Evolutionary conservation across 2,113 vertebrate species (phyloP), one percentile per base, ranked within the genome.

Genomic region (Engystomops pustulosus): DNA sequence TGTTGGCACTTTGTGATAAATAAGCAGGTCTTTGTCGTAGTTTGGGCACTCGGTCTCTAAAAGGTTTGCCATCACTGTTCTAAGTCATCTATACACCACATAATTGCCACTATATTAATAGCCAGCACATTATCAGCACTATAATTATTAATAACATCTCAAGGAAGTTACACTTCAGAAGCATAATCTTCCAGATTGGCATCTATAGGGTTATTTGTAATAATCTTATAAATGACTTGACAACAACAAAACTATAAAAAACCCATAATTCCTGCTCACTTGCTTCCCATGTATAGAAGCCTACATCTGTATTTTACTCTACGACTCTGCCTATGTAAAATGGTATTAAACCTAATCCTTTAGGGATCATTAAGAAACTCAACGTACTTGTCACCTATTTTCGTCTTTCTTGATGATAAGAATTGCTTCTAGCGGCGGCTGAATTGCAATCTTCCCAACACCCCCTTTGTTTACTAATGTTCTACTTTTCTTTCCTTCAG

Each of bases 391-490:
- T 36, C 36, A 23, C 44, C 53, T 38, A 78, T 84, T 67, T 79
- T 38, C 14, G 38, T n/a, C 60, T 32, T 79, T 70, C 51, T 85
- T 69, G 62, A 79, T 79, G 65, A 85, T 58, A 55, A 85, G 47
- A 84, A 41, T 68, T 85, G 74, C 65, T 78, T 55, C 60, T 78
- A 68, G 62, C 83, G 58, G 83, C 68, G 47, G n/a, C 60, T 53
- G 34, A 79, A 68, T 68, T 70, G 74, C 83, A 78, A 60, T 85
- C 83, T 60, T 30, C 62, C 25, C 69, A 85, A 79, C 34, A 85
- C 49, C 74, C 62, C 62, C 87, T 94, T 94, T 91, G 91, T 93
- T 93, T 93, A 90, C 90, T 92, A 93, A 92, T 94, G 92, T 91
- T 58, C 74, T 90, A 89, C 86, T 92, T 92, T 90, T 92, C 87